Base-by-base conservation (phyloP, 2,113 vertebrate genomes). In the Mustelus asterias region DNA sequence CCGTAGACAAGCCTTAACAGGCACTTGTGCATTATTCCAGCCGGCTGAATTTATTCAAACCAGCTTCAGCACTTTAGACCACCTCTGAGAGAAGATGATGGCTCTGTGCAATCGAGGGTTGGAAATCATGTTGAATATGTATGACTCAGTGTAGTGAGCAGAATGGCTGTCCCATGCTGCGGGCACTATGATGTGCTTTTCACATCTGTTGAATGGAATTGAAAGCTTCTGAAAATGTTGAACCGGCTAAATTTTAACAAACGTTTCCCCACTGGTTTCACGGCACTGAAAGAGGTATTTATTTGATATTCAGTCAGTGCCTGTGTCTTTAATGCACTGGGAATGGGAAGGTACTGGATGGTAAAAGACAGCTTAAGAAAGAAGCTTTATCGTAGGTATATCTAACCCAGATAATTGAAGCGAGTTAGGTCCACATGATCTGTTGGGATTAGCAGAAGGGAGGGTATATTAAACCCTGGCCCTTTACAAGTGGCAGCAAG, bases 111-210 rank as follows among this genome's bases (percentile, higher is more conserved):
- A 37, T 83, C 14, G 13, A 37, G 78, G 7, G 5, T 83, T 83
- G 80, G 80, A 83, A 83, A 83, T 83, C 80, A 44, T 83, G 80
- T 83, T 83, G n/a, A 44, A 83, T 83, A 83, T 83, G 37, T 83
- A 83, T 83, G 80, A 41, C 18, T 83, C 80, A 83, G 14, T 41
- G 14, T 18, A 83, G 16, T 41, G 80, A 20, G 18, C 6, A 41
- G 37, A 83, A 83, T 44, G 80, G 22, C 80, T 83, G 37, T 41
- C 37, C 80, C n/a, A 18, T 6, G n/a, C 78, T 83, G 78, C 10
- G 78, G 78, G 41, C 4, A 83, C n/a, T 16, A 14, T 83, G 14
- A 18, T 83, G 37, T 83, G 41, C 78, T 83, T 83, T 41, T 16
- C 80, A 83, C 16, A 20, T 83, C 78, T 83, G 37, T 44, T 22